Evolutionary conservation across 2,888 invertebrate species (phyloP), one percentile per base, ranked within the genome.

Genomic region (Polietes domitor): DNA sequence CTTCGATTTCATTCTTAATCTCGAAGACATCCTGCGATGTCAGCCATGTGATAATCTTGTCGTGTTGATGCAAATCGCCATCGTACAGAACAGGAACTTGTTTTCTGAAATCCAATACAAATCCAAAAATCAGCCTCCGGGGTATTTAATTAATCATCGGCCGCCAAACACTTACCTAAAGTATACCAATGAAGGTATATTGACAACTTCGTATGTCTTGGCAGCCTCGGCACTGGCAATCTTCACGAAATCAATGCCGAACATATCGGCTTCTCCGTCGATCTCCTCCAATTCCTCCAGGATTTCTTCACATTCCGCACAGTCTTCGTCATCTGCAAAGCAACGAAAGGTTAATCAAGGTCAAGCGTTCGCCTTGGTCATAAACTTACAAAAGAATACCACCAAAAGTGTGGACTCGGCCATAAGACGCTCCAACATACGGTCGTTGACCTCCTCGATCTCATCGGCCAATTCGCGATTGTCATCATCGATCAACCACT

Each of bases 1-100:
- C 98, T 92, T 98, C 98, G 89, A 98, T 98, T 94, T 98, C 98
- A 90, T 98, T 98, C 93, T 97, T 98, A 75, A 98, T 96, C 93
- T 98, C 98, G 93, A 98, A 98, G 75, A 98, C 97, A 91, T 98
- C 98, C 90, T 98, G 98, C 68, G 97, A 97, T 28, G 98, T 98
- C 55, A 98, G 93, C 98, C 98, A 98, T 85, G 96, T 94, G 5
- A 98, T 93, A 24, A 98, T 95, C 90, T 95, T 95, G 73, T 97
- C 97, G 47, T 96, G 96, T 91, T 98, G 97, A 85, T 95, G 95
- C 47, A 98, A 92, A 90, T 98, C 98, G 5, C 98, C 97, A 88
- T 98, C 98, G 90, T 97, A 98, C 5, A 97, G 93, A 92, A 97
- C 95, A 0, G 98, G 97, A 10, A 95, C 95, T 92, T 95, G 95